phyloP scores from a whole-genome alignment of 2,797 vertebrate species.

The Spea hammondii region DNA sequence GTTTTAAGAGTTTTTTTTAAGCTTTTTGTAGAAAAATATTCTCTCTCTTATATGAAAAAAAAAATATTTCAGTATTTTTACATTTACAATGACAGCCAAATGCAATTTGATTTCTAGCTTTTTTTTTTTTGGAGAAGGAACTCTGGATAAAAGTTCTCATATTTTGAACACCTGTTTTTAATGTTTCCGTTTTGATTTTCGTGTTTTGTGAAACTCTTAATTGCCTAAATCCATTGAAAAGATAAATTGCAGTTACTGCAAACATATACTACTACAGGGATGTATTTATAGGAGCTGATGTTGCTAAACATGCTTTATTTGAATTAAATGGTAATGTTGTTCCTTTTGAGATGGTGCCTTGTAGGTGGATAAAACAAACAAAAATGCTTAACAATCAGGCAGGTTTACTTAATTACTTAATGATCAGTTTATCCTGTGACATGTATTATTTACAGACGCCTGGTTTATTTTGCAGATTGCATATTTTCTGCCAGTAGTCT shows the following conservation, averaged over 20 bases:
- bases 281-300: slow-evolving; percentile 9
- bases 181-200: too few relatives aligned
- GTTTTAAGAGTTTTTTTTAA: too few relatives aligned
- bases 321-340: slow-evolving; percentile 9
- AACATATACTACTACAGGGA: neutral
- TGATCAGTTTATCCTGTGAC: slow-evolving; percentile 20
- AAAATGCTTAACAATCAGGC: slow-evolving; percentile 2
- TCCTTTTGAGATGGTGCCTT: slow-evolving; percentile 5
- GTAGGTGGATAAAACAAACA: slow-evolving; percentile 27
- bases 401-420: slow-evolving; percentile 30
- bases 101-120: too few relatives aligned
- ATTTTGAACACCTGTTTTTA: too few relatives aligned
- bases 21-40: too few relatives aligned
- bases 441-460: slow-evolving; percentile 2
- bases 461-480: neutral
- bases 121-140: too few relatives aligned
- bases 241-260: neutral
- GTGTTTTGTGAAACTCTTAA: too few relatives aligned
- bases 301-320: neutral
- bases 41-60: too few relatives aligned
- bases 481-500: slow-evolving; percentile 6
- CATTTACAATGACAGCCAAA: too few relatives aligned
- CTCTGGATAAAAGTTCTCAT: too few relatives aligned
- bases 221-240: neutral
- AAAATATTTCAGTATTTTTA: too few relatives aligned